These are phyloP conservation scores for Mesorhabditis sp. DNA, from an alignment of 2,888 invertebrate genomes.

Conservation along the genomic window DNA sequence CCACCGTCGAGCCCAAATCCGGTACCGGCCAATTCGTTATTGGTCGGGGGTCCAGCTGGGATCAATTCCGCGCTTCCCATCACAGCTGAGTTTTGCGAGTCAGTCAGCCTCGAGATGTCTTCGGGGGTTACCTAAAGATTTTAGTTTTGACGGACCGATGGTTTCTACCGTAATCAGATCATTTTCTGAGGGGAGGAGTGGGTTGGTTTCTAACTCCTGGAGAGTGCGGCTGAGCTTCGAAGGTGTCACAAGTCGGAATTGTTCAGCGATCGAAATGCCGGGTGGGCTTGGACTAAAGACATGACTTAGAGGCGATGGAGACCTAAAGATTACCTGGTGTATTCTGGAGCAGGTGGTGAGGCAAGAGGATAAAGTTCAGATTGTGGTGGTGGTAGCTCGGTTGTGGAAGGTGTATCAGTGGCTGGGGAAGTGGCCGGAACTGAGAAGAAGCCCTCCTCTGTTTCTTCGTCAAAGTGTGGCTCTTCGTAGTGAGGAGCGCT, in stretches of 20 bases:
- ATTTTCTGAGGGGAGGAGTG: not conserved
- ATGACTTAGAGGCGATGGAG: not conserved
- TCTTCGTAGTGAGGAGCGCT: too few species aligned
- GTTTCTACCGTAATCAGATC: not conserved
- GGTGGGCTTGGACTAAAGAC: not conserved
- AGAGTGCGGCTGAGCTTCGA: not conserved
- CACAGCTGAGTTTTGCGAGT: not conserved
- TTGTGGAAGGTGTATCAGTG: not conserved
- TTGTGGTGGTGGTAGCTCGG: not conserved
- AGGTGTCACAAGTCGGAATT: not conserved
- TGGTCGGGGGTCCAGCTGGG: not conserved
- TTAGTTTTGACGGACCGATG: not conserved
- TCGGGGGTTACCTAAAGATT: not conserved
- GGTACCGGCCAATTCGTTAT: not conserved
- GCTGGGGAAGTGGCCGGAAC: too few species aligned
- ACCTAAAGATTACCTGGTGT: too few species aligned
- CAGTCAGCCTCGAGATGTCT: not conserved
- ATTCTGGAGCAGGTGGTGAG: not conserved
- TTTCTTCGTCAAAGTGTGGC: too few species aligned
- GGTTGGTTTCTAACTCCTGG: not conserved
- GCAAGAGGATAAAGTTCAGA: not conserved
- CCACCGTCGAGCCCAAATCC: too few species aligned
- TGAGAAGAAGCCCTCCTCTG: too few species aligned
- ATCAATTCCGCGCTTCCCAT: not conserved
- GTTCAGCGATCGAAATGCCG: not conserved